Evolutionary conservation across 2,888 invertebrate species (phyloP), one percentile per base, ranked within the genome.

Genomic region (Agonopterix subpropinquella): DNA sequence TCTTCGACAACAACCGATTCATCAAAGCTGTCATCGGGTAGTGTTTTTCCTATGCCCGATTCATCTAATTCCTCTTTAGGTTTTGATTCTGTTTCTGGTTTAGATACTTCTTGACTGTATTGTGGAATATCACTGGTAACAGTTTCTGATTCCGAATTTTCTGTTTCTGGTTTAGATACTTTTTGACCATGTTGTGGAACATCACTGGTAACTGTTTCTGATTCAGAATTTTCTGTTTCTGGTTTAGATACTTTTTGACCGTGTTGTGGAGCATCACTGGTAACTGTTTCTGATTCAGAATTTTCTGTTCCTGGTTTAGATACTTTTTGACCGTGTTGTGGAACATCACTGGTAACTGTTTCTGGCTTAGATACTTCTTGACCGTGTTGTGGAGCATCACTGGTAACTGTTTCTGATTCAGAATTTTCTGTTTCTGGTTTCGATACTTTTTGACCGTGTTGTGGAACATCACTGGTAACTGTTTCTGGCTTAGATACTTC

Each of bases 21-120:
- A 63, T 80, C 79, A 60, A 79, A 80, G 59, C 77, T 83, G 45
- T 85, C 83, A 41, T 81, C 73, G 1, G 82, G 83, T 10, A 83
- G 67, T 7, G 58, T 66, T 51, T 79, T 82, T 9, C 53, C 58
- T 1, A 67, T 39, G 13, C 66, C 80, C 42, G 80, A 81, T 37
- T 59, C 57, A 53, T 72, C 61, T 52, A 65, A 48, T 41, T 53
- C 53, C 43, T 53, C 50, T 4, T 57, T 52, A 45, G 54, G 59
- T 45, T 51, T 48, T 45, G 52, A 53, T 18, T 43, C 28, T 18
- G 18, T 11, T 42, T n/a, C 11, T 42, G 2, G 13, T 39, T 39
- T 42, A 13, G 11, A 11, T 18, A 10, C 18, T 9, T 43, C 43
- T 8, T 15, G 8, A n/a, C 15, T 18, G 15, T 15, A 28, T 43